Percentiles rank a stretch among this genome's conserved stretches.
Evolutionary conservation across 2,113 vertebrate species (phyloP).

Genomic region (Urocynchramus pylzowi): DNA sequence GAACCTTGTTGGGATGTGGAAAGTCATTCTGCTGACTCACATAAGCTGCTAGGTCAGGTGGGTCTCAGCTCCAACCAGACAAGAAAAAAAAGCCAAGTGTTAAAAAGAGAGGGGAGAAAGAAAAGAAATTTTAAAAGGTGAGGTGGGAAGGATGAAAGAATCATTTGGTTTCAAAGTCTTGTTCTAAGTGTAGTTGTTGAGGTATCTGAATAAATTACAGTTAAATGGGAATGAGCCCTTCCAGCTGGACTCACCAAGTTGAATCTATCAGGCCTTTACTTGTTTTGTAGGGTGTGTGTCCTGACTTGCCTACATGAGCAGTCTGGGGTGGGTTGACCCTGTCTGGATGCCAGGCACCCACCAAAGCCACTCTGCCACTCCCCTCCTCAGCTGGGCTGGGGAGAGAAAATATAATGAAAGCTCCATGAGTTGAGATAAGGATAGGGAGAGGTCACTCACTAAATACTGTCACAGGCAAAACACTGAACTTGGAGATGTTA

Average conservation of each 20-base stretch:
- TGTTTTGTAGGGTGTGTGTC: not conserved
- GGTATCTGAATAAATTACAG: not conserved
- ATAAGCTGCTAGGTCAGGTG: not conserved
- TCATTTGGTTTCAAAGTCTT: not conserved
- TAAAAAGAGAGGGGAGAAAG: not conserved
- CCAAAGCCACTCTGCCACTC: not conserved
- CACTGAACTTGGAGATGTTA: not conserved
- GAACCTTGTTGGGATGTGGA: not conserved
- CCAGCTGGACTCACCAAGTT: not conserved
- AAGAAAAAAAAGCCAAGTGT: not conserved
- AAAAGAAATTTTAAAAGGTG: rapidly evolving
- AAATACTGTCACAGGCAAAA: rapidly evolving
- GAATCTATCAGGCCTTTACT: not conserved
- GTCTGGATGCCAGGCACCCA: not conserved
- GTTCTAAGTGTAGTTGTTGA: not conserved
- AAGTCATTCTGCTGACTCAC: constrained; percentile 30
- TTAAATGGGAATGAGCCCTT: not conserved
- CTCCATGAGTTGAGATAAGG: not conserved
- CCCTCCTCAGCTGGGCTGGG: not conserved
- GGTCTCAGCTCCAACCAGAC: not conserved
- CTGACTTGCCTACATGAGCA: not conserved
- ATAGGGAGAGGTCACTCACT: too few relatives aligned
- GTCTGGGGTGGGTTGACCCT: not conserved
- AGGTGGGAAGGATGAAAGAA: not conserved
- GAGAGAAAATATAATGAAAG: not conserved